Evolutionary conservation across 2,797 vertebrate genomes (phyloP).

Genomic region (Cossypha caffra): DNA sequence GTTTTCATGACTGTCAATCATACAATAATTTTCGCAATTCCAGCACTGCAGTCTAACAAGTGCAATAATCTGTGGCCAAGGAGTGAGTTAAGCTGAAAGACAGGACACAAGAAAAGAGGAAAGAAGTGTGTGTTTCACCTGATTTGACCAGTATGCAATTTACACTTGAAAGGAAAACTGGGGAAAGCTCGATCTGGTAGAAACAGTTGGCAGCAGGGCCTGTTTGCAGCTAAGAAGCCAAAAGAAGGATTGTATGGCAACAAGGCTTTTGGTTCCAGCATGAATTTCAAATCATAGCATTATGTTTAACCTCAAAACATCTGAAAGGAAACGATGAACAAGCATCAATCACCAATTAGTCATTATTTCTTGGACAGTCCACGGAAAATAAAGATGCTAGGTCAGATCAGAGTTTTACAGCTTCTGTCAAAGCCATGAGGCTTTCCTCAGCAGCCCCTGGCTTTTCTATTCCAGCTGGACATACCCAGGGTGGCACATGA

Average conservation of each 20-base stretch:
- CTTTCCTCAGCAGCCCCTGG: background rate
- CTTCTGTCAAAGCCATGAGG: background rate
- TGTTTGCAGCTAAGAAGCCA: conserved; percentile 57
- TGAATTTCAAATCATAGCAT: conserved; percentile 1
- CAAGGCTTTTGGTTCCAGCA: conserved; percentile 30
- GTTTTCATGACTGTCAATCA: conserved; percentile 45
- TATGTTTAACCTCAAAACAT: conserved; percentile 45
- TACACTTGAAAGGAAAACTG: conserved; percentile 42
- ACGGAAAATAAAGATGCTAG: background rate
- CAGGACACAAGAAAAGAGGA: background rate
- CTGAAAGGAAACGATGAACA: background rate
- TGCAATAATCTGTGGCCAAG: conserved; percentile 4
- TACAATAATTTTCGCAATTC: background rate
- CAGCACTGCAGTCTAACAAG: conserved; percentile 5
- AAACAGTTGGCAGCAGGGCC: conserved; percentile 31
- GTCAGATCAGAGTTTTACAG: background rate
- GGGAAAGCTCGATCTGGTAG: conserved; percentile 21
- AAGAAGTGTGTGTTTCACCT: background rate
- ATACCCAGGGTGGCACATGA: background rate
- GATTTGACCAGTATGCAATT: conserved; percentile 28
- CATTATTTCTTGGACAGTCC: background rate
- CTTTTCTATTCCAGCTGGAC: background rate
- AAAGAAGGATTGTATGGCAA: conserved; percentile 49
- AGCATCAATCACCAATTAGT: background rate
- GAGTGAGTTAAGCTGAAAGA: conserved; percentile 2